Base-by-base conservation (phyloP, 2,888 invertebrate species). In the Synanthedon andrenaeformis region DNA sequence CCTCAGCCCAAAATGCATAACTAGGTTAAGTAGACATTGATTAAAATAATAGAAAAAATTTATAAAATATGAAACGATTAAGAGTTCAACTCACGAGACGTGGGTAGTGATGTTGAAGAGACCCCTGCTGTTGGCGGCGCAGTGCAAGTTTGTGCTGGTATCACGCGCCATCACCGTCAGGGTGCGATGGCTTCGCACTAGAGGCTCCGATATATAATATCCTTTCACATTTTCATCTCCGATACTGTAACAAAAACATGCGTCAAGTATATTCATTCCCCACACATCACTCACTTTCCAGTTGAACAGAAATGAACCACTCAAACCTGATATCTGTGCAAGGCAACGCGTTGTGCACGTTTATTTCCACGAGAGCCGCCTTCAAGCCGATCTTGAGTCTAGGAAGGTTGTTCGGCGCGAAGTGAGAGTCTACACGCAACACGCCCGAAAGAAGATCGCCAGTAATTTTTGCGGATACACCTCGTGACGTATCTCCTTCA, bases 361-460 rank as follows among this genome's bases (percentile, higher is more conserved):
- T 64, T 3, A 82, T 1, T 2, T 69, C 65, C 0, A 79, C 17
- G 2, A 61, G 48, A 0, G 68, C 64, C 14, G 74, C 10, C 0
- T 73, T 67, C n/a, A 72, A 10, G 0, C 65, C 58, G 11, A 74
- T 2, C 0, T 64, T 60, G 3, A 62, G 41, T 14, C 67, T 69
- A 5, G 82, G 74, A 55, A 76, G 55, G 10, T 70, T 64, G n/a
- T 75, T 76, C 23, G 76, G 80, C 19, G 79, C 78, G 64, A 84
- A 81, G 59, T 78, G 79, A 10, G 88, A 86, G 57, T 85, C 85
- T 1, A 89, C 83, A 1, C 93, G 88, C 19, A 92, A 56, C 12
- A 70, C 75, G 12, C 78, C 76, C 11, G 74, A 74, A 52, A 86
- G 59, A 55, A 80, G 77, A 48, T 79, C 79, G 1, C 77, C 77